Percentiles rank a stretch among this genome's conserved stretches.
Evolutionary conservation across 2,797 vertebrate genomes (phyloP).

Genomic region (Notamacropus eugenii): DNA sequence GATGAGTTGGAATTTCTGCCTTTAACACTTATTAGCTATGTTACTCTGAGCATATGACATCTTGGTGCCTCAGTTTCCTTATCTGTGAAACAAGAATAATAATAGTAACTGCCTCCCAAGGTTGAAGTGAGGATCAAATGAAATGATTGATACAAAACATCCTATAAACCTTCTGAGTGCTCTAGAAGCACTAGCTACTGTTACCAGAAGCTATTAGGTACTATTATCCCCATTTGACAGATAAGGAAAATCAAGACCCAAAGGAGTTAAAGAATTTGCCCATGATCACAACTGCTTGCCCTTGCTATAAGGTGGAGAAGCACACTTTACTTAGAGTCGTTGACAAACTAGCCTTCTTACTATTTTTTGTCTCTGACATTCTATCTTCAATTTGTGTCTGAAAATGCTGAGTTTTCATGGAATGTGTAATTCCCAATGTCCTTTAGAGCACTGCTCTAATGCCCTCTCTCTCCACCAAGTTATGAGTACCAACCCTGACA

Average conservation of each 20-base stretch:
- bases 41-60: not conserved
- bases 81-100: not conserved
- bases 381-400: not conserved
- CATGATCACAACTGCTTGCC: not conserved
- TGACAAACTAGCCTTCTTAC: not conserved
- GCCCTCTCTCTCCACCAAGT: not conserved
- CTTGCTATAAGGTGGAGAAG: not conserved
- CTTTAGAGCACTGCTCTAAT: not conserved
- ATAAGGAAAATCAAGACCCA: not conserved
- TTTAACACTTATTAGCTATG: not conserved
- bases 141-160: not conserved
- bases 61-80: not conserved
- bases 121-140: not conserved
- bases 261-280: not conserved
- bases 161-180: not conserved
- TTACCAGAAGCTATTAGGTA: not conserved
- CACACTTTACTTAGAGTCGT: not conserved
- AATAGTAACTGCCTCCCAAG: not conserved
- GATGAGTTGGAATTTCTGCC: not conserved
- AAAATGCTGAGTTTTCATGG: not conserved
- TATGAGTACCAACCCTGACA: not conserved
- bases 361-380: not conserved
- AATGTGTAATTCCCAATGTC: not conserved
- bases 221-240: not conserved
- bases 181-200: too few species aligned